Percentiles rank a stretch among this genome's conserved stretches.
Conservation (phyloP, 1,140 invertebrate genomes). For the Heliconius himera region DNA sequence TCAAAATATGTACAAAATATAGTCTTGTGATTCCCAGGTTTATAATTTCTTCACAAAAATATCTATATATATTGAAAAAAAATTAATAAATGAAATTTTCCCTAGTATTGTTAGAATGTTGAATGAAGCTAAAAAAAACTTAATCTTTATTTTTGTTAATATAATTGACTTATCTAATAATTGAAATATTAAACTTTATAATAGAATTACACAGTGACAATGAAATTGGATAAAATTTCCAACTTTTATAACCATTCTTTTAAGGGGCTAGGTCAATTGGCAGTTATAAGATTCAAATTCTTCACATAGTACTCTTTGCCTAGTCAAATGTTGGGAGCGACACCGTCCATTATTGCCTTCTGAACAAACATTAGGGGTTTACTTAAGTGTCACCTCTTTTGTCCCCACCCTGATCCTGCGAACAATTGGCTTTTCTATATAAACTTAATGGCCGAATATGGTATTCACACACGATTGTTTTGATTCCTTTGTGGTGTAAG, state of each 20-base stretch:
- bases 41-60: too few relatives aligned
- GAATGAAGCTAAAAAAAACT: too few relatives aligned
- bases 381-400: slow-evolving; percentile 58
- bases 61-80: too few relatives aligned
- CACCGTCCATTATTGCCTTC: slow-evolving; percentile 68
- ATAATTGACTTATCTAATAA: too few relatives aligned
- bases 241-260: background rate
- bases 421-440: slow-evolving; percentile 44
- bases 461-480: slow-evolving; percentile 10
- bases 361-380: slow-evolving; percentile 64
- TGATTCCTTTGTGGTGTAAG: slow-evolving; percentile 16
- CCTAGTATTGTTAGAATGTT: too few relatives aligned
- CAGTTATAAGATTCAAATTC: slow-evolving; percentile 36
- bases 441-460: slow-evolving; percentile 31
- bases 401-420: slow-evolving; percentile 41
- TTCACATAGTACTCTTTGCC: slow-evolving; percentile 48
- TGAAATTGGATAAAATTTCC: background rate
- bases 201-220: background rate
- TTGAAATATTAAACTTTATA: too few relatives aligned
- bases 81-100: too few relatives aligned
- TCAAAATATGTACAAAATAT: background rate
- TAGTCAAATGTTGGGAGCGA: slow-evolving; percentile 63
- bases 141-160: too few relatives aligned
- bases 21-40: too few relatives aligned
- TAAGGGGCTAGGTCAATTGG: slow-evolving; percentile 2